Conservation (phyloP, 2,113 vertebrate species). For the Holacanthus passer region DNA sequence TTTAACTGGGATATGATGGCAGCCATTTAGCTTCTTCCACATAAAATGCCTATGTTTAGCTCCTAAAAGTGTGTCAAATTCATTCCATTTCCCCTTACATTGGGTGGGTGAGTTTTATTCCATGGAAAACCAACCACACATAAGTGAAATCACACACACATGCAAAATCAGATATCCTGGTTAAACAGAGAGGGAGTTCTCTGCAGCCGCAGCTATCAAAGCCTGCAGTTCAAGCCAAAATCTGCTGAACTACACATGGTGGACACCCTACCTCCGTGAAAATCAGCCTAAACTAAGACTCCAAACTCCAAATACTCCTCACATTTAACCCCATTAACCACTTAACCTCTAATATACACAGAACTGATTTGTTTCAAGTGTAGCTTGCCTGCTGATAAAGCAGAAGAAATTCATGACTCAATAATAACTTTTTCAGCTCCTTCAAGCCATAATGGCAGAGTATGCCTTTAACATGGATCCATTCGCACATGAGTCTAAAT, state of each 20-base stretch:
- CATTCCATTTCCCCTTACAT: slow-evolving; percentile 29
- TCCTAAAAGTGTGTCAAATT: slow-evolving; percentile 29
- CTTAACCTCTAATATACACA: background rate
- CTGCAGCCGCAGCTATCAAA: slow-evolving; percentile 19
- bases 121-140: slow-evolving; percentile 20
- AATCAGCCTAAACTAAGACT: background rate
- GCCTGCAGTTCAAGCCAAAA: slow-evolving; percentile 9
- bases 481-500: background rate
- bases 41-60: slow-evolving; percentile 20
- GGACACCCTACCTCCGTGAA: background rate
- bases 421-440: background rate
- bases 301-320: background rate
- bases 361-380: background rate
- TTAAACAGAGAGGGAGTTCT: slow-evolving; percentile 18
- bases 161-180: slow-evolving; percentile 13
- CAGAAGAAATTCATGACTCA: background rate
- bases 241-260: background rate
- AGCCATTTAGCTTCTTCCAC: slow-evolving; percentile 7
- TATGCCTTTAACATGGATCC: background rate
- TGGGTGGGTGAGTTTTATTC: slow-evolving; percentile 28
- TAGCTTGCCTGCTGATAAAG: background rate
- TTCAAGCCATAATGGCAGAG: background rate
- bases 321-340: background rate
- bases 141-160: slow-evolving; percentile 10
- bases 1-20: background rate